Conservation (phyloP, 2,888 invertebrate species). For the Panopea generosa region DNA sequence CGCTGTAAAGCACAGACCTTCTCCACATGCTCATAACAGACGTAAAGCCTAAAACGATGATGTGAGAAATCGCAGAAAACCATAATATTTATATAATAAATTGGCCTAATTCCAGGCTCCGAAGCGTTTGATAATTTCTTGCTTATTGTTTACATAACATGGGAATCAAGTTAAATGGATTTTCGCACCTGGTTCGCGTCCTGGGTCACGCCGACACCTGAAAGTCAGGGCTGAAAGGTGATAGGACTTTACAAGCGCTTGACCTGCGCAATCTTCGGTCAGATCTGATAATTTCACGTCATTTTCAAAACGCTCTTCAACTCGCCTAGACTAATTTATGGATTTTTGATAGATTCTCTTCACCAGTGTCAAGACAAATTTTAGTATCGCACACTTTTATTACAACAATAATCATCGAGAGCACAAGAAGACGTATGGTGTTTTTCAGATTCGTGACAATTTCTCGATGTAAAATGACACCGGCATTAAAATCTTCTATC, state of each 20-base stretch:
- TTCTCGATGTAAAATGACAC: too few species aligned
- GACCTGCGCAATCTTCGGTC: conserved; percentile 59
- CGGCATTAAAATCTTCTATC: too few species aligned
- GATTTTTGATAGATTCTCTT: conserved; percentile 10
- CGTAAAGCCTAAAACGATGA: not conserved
- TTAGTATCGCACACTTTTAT: conserved; percentile 1
- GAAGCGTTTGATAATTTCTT: conserved; percentile 32
- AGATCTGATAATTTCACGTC: conserved; percentile 58
- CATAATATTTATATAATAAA: conserved; percentile 62
- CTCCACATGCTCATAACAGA: too few species aligned
- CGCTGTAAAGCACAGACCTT: too few species aligned
- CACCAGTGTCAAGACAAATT: conserved; percentile 2
- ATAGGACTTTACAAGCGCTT: conserved; percentile 42
- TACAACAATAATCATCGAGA: not conserved
- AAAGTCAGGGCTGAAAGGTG: conserved; percentile 19
- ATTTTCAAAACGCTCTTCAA: conserved; percentile 33
- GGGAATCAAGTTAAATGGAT: conserved; percentile 33
- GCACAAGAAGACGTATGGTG: too few species aligned
- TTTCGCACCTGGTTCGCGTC: conserved; percentile 4
- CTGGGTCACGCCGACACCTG: conserved; percentile 17
- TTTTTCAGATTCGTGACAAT: too few species aligned
- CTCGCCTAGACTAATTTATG: conserved; percentile 38
- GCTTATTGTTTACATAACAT: conserved; percentile 51
- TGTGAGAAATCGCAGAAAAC: conserved; percentile 17
- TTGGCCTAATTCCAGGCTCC: conserved; percentile 47